Conservation (phyloP, 1,140 invertebrate species). For the Zaprionus capensis region DNA sequence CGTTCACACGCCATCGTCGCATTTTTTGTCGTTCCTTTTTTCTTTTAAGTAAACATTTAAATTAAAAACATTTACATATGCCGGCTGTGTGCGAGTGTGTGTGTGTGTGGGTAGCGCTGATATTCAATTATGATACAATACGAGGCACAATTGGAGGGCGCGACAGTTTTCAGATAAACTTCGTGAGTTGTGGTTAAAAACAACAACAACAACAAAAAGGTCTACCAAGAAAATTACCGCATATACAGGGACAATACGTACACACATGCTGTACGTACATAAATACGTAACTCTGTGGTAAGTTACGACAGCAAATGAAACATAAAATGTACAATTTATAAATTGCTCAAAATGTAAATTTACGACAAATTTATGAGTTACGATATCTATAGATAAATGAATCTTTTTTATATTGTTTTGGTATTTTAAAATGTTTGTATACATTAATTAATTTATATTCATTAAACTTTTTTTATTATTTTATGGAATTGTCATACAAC, state of each 20-base stretch:
- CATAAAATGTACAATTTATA: neutral
- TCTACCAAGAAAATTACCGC: conserved; percentile 9
- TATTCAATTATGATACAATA: conserved; percentile 79
- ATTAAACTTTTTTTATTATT: neutral
- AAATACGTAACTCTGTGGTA: neutral
- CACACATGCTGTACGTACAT: neutral
- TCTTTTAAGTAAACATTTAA: conserved; percentile 79
- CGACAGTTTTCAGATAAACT: conserved; percentile 72
- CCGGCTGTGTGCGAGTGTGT: conserved; percentile 8
- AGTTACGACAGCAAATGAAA: neutral
- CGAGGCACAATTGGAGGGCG: conserved; percentile 51
- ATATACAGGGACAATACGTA: neutral
- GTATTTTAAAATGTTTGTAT: neutral
- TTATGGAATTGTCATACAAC: neutral
- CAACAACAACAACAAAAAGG: conserved; percentile 20
- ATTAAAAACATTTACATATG: conserved; percentile 81
- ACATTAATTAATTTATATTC: neutral
- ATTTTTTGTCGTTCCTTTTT: conserved; percentile 63
- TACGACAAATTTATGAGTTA: neutral
- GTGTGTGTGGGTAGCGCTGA: conserved; percentile 66
- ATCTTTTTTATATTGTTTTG: neutral
- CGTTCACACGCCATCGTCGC: conserved; percentile 81
- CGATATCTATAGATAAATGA: neutral
- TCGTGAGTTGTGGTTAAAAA: conserved; percentile 20
- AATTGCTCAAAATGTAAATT: neutral